Base-by-base conservation (phyloP, 2,888 invertebrate genomes). In the Scaptomyza tumidula region DNA sequence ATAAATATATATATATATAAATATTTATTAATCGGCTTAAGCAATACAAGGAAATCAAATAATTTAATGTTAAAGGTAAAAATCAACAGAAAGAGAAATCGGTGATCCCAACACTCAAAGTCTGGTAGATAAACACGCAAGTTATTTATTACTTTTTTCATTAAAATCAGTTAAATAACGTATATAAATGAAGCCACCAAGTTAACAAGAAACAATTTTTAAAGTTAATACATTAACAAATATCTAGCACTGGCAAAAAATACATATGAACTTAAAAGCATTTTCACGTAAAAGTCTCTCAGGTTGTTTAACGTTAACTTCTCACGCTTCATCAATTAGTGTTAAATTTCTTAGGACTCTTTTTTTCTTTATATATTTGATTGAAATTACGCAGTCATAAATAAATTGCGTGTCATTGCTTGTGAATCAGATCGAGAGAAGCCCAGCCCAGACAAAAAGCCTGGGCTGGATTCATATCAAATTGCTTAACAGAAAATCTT, bases 301-400 rank as follows among this genome's bases (percentile, higher is more conserved):
- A 57, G 5, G 9, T 24, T 39, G 39, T 39, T 14, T 14, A 1
- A 5, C 6, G 10, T 6, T 45, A 31, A n/a, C 45, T n/a, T 39
- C 57, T 64, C 74, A 70, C 48, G 58, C 75, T 65, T 43, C 60
- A 45, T 54, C 73, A 74, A 55, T 74, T 70, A 70, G 70, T 48
- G 46, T 50, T 41, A 16, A 16, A 58, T 64, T 41, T 46, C 50
- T 19, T 7, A 9, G 46, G 61, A 52, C 24, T 24, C 24, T n/a
- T 35, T 35, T 37, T 39, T 58, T 57, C 48, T 59, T 52, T 55
- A 48, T 39, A 3, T 39, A 39, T 14, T 37, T 37, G 6, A 54
- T 63, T 64, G 64, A 58, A 56, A 55, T 46, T 69, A 43, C 14
- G 7, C 27, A 39, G 54, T 50, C 44, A 46, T 45, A 52, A 53